A percentile compares a stretch with the other conserved stretches of the same genome.
Conservation (phyloP, 2,888 invertebrate genomes). For the Itoplectis maculator region DNA sequence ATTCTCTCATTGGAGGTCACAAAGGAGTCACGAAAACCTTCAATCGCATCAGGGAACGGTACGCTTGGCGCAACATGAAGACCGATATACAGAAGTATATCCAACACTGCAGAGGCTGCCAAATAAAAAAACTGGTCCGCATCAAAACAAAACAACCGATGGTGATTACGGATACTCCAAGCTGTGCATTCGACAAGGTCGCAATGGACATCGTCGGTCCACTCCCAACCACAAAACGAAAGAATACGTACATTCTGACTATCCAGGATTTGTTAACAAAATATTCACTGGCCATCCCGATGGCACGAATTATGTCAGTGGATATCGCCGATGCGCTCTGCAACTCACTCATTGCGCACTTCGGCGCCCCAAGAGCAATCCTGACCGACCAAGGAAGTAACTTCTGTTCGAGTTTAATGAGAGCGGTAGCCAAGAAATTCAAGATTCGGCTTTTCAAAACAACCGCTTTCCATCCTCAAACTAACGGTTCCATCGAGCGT, state of each 20-base stretch:
- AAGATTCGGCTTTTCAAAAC: conserved; percentile 19
- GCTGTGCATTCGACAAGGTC: conserved; percentile 47
- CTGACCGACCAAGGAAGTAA: conserved; percentile 57
- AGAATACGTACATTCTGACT: conserved; percentile 44
- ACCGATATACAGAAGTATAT: conserved; percentile 45
- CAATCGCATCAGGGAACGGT: conserved; percentile 54
- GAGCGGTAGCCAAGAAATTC: no score
- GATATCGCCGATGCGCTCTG: conserved; percentile 49
- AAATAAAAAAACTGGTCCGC: conserved; percentile 61
- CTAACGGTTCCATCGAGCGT: conserved; percentile 60
- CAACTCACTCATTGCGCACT: conserved; percentile 44
- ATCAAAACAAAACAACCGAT: conserved; percentile 33
- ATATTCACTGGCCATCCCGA: conserved; percentile 52
- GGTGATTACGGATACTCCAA: conserved; percentile 53
- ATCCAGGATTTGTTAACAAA: conserved; percentile 59
- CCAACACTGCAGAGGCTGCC: conserved; percentile 59
- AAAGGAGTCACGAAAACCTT: conserved; percentile 64
- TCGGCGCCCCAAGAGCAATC: conserved; percentile 48
- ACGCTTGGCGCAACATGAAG: conserved; percentile 66
- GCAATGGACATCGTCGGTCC: conserved; percentile 55
- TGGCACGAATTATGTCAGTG: conserved; percentile 1
- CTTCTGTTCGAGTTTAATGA: no score
- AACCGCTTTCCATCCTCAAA: conserved; percentile 54
- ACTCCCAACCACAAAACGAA: conserved; percentile 12
- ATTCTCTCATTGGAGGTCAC: conserved; percentile 52